A percentile compares a stretch with the other conserved stretches of the same genome.
Evolutionary conservation across 2,113 vertebrate species (phyloP).

Genomic region (Marcusenius ussheri): DNA sequence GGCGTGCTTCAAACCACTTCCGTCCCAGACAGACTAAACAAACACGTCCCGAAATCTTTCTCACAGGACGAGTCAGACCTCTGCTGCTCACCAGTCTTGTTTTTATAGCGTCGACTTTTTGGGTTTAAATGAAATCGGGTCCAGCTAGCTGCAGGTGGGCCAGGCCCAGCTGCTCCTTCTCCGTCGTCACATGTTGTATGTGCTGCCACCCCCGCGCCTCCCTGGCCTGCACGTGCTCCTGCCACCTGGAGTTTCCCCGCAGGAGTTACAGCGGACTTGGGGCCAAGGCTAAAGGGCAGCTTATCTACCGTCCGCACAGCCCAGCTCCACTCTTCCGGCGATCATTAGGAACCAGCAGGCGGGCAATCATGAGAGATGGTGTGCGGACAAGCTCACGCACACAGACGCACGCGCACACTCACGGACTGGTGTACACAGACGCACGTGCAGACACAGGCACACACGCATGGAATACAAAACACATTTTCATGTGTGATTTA

Average conservation of each 20-base stretch:
- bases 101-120: not conserved
- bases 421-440: not conserved
- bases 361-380: too few species aligned
- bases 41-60: not conserved
- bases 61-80: not conserved
- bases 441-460: not conserved
- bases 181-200: not conserved
- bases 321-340: not conserved
- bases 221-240: not conserved
- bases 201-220: not conserved
- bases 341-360: not conserved
- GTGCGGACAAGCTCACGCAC: not conserved
- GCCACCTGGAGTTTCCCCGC: not conserved
- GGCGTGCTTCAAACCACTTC: not conserved
- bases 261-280: not conserved
- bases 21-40: not conserved
- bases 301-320: not conserved
- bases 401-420: not conserved
- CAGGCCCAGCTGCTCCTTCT: not conserved
- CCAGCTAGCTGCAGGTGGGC: not conserved
- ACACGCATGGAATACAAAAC: not conserved
- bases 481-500: not conserved
- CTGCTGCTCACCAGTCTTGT: not conserved
- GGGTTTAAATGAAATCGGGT: not conserved
- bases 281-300: not conserved